Base-by-base conservation (phyloP, 2,888 invertebrate species). In the Cybosia mesomella region DNA sequence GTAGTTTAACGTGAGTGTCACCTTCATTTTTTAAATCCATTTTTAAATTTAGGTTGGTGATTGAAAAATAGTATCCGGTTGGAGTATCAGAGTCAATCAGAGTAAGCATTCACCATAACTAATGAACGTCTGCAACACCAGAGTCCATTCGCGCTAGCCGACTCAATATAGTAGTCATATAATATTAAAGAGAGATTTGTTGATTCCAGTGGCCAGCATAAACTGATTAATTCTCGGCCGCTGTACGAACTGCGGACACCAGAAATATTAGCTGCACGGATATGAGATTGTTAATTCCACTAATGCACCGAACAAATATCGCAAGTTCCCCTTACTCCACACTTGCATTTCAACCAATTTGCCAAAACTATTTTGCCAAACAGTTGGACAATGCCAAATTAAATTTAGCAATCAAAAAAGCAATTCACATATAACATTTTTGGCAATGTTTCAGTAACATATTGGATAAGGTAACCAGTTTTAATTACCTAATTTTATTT, bases 231-330 rank as follows among this genome's bases (percentile, higher is more conserved):
- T 93, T 91, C 89, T 86, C 89, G 85, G 85, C 85, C 87, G 83
- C 82, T 86, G 86, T 86, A 88, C 89, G 88, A 87, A 90, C 90
- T 86, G 89, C 89, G 88, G 87, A 89, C 90, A 90, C 90, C 88
- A 92, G 92, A 92, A 92, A 92, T 92, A 94, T 93, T 91, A 93
- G 91, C 88, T 87, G 79, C 84, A 81, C 89, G 86, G 89, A 89
- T 92, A 91, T 91, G 93, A 93, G 93, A 94, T 93, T 94, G 90
- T 91, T 94, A 94, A 94, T 94, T 91, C 90, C 91, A 87, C 92
- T 94, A 94, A 94, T 94, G 94, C 94, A 92, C 87, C 83, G 90
- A 89, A 93, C 93, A 93, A 93, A 93, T 92, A 92, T 89, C 86
- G 82, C 85, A 85, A 88, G 86, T 88, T 90, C 83, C 85, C 84